Conservation (phyloP, 2,113 vertebrate genomes). For the Bostrychus sinensis region DNA sequence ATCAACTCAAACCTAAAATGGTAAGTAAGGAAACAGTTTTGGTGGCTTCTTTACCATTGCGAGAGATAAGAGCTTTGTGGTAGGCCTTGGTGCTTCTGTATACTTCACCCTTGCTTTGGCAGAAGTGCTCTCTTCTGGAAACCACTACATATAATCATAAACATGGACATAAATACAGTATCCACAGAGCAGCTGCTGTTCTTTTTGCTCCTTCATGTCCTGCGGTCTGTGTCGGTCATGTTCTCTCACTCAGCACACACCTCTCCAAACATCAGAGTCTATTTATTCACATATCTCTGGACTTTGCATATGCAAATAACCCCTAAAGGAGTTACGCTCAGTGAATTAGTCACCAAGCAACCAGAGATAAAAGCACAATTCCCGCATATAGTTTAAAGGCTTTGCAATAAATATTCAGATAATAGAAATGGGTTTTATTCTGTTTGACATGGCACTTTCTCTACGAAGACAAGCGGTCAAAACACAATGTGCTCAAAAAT, state of each 20-base stretch:
- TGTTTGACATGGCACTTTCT: slow-evolving; percentile 17
- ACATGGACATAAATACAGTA: slow-evolving; percentile 12
- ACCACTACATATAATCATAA: not conserved
- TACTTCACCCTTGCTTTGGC: too few species aligned
- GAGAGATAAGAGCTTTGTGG: too few species aligned
- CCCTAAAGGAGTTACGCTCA: slow-evolving; percentile 31
- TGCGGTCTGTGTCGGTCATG: slow-evolving; percentile 57
- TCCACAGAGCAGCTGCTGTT: slow-evolving; percentile 36
- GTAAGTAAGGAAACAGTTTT: too few species aligned
- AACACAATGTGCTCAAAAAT: too few species aligned
- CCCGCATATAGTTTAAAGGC: slow-evolving; percentile 14
- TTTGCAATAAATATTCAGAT: slow-evolving; percentile 15
- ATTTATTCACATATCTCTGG: slow-evolving; percentile 43
- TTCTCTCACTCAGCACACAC: slow-evolving; percentile 31
- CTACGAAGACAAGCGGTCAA: too few species aligned
- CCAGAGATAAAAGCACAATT: slow-evolving; percentile 41
- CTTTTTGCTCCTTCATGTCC: slow-evolving; percentile 20
- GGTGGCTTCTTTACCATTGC: too few species aligned
- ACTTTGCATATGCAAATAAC: slow-evolving; percentile 64
- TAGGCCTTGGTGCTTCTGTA: too few species aligned
- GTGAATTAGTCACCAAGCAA: slow-evolving; percentile 58
- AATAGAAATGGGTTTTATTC: slow-evolving; percentile 34
- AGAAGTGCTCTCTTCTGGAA: too few species aligned
- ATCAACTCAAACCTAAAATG: too few species aligned
- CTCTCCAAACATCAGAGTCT: slow-evolving; percentile 36